Base-by-base conservation (phyloP, 2,888 invertebrate genomes). In the Caenorhabditis sinica region DNA sequence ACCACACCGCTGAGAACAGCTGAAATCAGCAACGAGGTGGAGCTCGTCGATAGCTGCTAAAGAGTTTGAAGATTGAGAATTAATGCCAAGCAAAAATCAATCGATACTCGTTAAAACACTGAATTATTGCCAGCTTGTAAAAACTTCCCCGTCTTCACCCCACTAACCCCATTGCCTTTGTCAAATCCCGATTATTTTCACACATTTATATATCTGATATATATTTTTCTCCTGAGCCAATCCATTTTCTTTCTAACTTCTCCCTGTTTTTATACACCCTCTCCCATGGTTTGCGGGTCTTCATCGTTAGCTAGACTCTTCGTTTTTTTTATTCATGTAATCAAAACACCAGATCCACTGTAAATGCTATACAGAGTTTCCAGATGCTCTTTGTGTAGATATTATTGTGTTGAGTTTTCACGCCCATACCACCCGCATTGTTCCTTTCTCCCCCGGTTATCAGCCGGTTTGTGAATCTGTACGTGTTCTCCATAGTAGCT, bases 1-100 rank as follows among this genome's bases (percentile, higher is more conserved):
- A 82, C 82, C 3, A 71, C 76, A 8, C 69, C 53, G n/a, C 17
- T 69, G n/a, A 30, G 69, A 72, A 30, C 65, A 11, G 49, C 69
- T 53, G 83, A 83, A 20, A 63, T 79, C n/a, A 77, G 53, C 73
- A 60, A 60, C 49, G 83, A 83, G 73, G 83, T 83, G 20, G 83
- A 83, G 65, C 79, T 83, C 25, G 83, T 83, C 28, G 83, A 83
- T 36, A 83, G 83, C 63, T 83, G 83, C 23, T 83, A 68, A 61
- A 60, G 8, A 25, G 9, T 25, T 17, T 51, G 2, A 68, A 60
- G 45, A 61, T 45, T 49, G 33, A 25, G n/a, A 45, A 30, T 40
- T 25, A 3, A 45, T 4, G 17, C 33, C 60, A 30, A 33, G 45
- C 33, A 23, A 33, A 36, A 53, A 63, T 51, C 77, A 68, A 33